Percentiles rank a stretch among this genome's conserved stretches.
Evolutionary conservation across 1,140 invertebrate species (phyloP).

Genomic region (Campodea augens): DNA sequence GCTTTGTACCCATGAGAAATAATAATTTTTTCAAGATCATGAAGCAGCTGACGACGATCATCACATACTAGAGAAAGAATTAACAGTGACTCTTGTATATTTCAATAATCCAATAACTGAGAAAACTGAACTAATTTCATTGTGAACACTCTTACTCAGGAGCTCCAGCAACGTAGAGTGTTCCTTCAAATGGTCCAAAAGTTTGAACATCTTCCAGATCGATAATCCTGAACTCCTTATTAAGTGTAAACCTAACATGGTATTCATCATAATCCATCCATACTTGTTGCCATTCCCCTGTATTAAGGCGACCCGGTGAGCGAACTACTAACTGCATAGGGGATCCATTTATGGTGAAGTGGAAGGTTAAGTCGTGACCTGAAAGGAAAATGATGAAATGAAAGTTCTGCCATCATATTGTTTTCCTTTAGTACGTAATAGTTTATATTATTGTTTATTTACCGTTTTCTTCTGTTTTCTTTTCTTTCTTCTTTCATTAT

Average conservation of each 20-base stretch:
- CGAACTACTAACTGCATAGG: constrained; percentile 57
- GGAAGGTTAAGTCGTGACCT: constrained; percentile 72
- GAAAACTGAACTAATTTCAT: constrained; percentile 1
- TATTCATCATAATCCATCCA: constrained; percentile 85
- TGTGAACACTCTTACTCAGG: constrained; percentile 47
- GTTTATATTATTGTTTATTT: no score
- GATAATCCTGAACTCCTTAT: constrained; percentile 69
- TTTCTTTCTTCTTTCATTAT: no score
- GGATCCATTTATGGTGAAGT: constrained; percentile 66
- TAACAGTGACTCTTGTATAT: no score
- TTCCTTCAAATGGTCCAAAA: constrained; percentile 78
- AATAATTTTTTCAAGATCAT: no score
- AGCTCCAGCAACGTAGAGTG: constrained; percentile 79
- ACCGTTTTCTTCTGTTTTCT: no score
- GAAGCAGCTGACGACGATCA: no score
- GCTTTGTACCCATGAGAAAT: no score
- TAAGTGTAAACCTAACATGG: constrained; percentile 84
- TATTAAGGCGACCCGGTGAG: constrained; percentile 59
- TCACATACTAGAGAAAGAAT: no score
- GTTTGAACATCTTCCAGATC: constrained; percentile 64
- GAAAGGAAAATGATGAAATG: constrained; percentile 16
- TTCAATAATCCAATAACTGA: not conserved
- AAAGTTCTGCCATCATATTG: no score
- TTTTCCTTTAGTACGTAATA: no score
- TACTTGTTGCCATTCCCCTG: constrained; percentile 86